phyloP scores from a whole-genome alignment of 2,113 vertebrate species.

The Megaceryle maxima region DNA sequence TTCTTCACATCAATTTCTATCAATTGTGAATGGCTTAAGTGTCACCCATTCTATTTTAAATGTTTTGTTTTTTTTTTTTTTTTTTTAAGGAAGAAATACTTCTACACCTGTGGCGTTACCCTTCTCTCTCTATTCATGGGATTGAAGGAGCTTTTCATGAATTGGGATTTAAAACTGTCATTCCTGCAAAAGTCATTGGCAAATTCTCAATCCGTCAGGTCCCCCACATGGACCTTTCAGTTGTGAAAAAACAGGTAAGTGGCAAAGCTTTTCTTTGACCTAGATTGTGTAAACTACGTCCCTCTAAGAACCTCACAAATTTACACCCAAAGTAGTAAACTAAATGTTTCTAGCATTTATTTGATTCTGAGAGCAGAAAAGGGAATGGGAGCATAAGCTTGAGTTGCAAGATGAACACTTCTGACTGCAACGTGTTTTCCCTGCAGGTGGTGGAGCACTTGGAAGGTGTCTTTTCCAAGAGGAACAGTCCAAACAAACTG shows the following conservation, averaged over 20 bases:
- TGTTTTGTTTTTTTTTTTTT: neutral
- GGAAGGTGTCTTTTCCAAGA: slow-evolving; percentile 80
- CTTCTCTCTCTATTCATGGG: slow-evolving; percentile 89
- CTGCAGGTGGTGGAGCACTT: slow-evolving; percentile 77
- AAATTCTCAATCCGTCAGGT: slow-evolving; percentile 94
- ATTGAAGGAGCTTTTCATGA: slow-evolving; percentile 89
- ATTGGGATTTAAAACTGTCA: slow-evolving; percentile 87
- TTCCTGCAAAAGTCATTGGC: slow-evolving; percentile 85
- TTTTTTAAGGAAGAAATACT: slow-evolving; percentile 86
- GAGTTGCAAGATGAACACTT: neutral
- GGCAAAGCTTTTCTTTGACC: neutral
- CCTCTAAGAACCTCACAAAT: neutral
- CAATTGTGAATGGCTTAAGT: neutral
- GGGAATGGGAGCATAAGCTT: neutral
- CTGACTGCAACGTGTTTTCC: neutral
- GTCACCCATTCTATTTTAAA: neutral
- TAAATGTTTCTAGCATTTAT: neutral
- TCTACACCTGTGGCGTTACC: slow-evolving; percentile 86
- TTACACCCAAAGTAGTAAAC: neutral
- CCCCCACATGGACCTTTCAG: slow-evolving; percentile 82
- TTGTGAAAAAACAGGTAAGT: slow-evolving; percentile 85
- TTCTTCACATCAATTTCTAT: neutral
- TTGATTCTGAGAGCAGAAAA: neutral
- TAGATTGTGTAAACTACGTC: neutral
- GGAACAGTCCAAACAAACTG: slow-evolving; percentile 87